These are phyloP conservation scores for Calliphora vicina DNA, from an alignment of 1,140 invertebrate genomes.

Conservation along the genomic window DNA sequence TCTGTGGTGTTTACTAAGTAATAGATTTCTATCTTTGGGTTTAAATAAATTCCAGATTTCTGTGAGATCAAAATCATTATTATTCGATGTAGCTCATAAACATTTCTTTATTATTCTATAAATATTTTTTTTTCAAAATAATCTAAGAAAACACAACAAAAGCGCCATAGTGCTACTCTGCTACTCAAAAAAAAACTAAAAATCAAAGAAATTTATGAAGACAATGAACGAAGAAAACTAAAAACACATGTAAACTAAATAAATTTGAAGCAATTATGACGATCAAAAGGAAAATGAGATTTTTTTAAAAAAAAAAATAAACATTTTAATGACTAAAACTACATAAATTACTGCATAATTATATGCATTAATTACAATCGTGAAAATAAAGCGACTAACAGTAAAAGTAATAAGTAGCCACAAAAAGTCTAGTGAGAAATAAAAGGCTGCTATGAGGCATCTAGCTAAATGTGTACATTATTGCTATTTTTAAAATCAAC, in stretches of 20 bases:
- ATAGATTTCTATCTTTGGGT: too few relatives aligned
- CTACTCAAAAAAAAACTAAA: neutral
- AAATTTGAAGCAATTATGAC: neutral
- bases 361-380: slow-evolving; percentile 4
- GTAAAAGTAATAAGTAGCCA: neutral
- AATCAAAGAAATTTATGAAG: neutral
- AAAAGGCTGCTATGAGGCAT: too few relatives aligned
- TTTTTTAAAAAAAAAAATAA: neutral
- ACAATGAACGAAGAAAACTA: neutral
- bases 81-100: neutral
- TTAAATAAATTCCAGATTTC: too few relatives aligned
- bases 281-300: neutral
- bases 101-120: neutral
- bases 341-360: slow-evolving; percentile 30
- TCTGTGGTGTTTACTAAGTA: too few relatives aligned
- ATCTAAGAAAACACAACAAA: neutral
- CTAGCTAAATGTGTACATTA: too few relatives aligned
- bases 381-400: neutral
- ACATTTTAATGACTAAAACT: neutral
- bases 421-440: neutral
- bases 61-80: too few relatives aligned
- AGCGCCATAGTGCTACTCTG: neutral
- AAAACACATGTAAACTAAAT: neutral
- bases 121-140: neutral
- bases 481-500: too few relatives aligned